Conservation (phyloP, 2,888 invertebrate genomes). For the Thera britannica region DNA sequence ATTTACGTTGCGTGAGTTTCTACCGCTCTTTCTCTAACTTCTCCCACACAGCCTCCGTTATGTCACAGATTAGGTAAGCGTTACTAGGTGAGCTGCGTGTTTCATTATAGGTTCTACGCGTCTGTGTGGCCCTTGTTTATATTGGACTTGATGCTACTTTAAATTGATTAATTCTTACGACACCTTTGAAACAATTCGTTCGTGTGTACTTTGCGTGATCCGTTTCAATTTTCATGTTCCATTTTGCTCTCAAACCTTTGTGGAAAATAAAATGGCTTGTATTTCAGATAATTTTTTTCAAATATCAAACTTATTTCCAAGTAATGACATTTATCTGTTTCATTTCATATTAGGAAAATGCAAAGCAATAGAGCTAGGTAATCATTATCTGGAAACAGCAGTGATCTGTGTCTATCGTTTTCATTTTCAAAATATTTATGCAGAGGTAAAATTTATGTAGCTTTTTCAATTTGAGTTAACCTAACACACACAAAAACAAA, state of each 20-base stretch:
- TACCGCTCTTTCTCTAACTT: conserved; percentile 42
- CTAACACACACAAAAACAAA: conserved; percentile 14
- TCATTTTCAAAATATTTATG: background rate
- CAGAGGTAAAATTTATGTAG: too few relatives aligned
- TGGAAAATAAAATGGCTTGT: background rate
- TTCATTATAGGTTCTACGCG: conserved; percentile 68
- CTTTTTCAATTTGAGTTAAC: background rate
- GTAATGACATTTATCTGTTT: background rate
- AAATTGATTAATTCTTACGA: conserved; percentile 80
- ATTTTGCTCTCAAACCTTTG: conserved; percentile 9
- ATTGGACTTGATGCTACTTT: conserved; percentile 79
- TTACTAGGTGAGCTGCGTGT: conserved; percentile 62
- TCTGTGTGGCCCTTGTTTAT: conserved; percentile 79
- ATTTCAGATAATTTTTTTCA: background rate
- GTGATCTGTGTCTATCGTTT: background rate
- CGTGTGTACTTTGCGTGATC: conserved; percentile 38
- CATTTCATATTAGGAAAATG: background rate
- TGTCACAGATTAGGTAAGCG: conserved; percentile 26
- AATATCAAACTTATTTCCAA: too few relatives aligned
- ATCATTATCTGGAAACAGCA: background rate
- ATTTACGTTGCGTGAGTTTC: conserved; percentile 56
- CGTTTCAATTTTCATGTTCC: conserved; percentile 27
- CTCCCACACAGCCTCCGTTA: conserved; percentile 58
- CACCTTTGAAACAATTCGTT: conserved; percentile 61
- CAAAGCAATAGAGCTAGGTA: background rate